Evolutionary conservation across 2,797 vertebrate species (phyloP).

Genomic region (Centroberyx gerrardi): DNA sequence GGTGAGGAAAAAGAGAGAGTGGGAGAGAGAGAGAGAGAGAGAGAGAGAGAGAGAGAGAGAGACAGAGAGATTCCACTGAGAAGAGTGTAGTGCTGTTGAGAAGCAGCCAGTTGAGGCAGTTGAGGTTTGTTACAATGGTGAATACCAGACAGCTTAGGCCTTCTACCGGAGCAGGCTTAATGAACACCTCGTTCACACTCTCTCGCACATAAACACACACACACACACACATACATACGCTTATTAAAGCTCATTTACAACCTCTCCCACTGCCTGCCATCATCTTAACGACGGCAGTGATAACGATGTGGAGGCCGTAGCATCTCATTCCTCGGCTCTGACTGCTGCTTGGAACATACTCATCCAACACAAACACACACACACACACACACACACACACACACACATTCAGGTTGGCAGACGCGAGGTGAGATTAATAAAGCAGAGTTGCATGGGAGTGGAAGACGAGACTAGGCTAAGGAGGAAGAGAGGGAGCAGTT

Average conservation of each 20-base stretch:
- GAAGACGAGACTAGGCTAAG: slow-evolving; percentile 44
- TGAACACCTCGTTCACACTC: slow-evolving; percentile 28
- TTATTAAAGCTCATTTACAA: slow-evolving; percentile 25
- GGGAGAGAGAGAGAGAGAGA: slow-evolving; percentile 6
- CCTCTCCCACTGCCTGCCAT: slow-evolving; percentile 10
- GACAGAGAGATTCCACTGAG: slow-evolving; percentile 18
- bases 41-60: slow-evolving; percentile 7
- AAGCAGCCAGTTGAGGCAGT: slow-evolving; percentile 35
- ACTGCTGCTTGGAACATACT: slow-evolving; percentile 45
- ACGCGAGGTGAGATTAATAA: slow-evolving; percentile 18
- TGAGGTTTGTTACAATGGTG: slow-evolving; percentile 4
- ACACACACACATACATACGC: slow-evolving; percentile 8
- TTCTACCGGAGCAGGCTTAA: slow-evolving; percentile 15
- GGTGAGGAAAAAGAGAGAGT: slow-evolving; percentile 9
- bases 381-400: slow-evolving; percentile 29
- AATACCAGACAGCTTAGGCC: slow-evolving; percentile 47
- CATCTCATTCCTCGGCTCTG: slow-evolving; percentile 40
- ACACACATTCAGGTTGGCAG: slow-evolving; percentile 26
- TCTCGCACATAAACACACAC: slow-evolving; percentile 16
- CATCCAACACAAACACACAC: slow-evolving; percentile 8
- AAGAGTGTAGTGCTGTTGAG: slow-evolving; percentile 17
- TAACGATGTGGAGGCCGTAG: slow-evolving; percentile 37
- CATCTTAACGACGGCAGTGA: slow-evolving; percentile 32
- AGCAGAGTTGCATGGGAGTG: slow-evolving; percentile 34
- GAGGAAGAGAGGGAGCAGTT: slow-evolving; percentile 32